A percentile compares a stretch with the other conserved stretches of the same genome.
Evolutionary conservation across 2,797 vertebrate genomes (phyloP).

Genomic region (Balearica regulorum): DNA sequence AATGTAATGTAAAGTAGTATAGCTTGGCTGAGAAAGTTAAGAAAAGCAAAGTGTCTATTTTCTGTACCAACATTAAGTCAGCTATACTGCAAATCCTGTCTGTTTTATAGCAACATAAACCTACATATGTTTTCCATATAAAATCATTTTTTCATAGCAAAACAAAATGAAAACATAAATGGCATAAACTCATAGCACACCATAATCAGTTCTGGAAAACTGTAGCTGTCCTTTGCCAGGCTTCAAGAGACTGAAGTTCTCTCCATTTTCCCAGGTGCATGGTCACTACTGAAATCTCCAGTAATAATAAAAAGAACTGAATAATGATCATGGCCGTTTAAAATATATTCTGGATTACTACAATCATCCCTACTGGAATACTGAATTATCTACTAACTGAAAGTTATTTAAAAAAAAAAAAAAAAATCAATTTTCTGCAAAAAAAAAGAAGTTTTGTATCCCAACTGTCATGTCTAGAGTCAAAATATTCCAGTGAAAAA

Average conservation of each 20-base stretch:
- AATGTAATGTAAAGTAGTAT: constrained; percentile 23
- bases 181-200: not conserved
- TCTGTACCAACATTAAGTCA: constrained; percentile 8
- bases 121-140: not conserved
- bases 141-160: not conserved
- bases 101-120: not conserved
- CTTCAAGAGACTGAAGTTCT: not conserved
- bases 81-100: not conserved
- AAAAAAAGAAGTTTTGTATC: not conserved
- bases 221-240: not conserved
- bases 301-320: not conserved
- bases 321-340: not conserved
- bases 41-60: constrained; percentile 2
- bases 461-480: not conserved
- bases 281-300: not conserved
- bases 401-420: not conserved
- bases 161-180: not conserved
- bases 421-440: not conserved
- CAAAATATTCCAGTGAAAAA: not conserved
- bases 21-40: not conserved
- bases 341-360: not conserved
- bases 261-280: not conserved
- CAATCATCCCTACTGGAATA: not conserved
- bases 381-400: not conserved
- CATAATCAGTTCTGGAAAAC: not conserved